Evolutionary conservation across 2,797 vertebrate species (phyloP).

Genomic region (Hozukius guyotensis): DNA sequence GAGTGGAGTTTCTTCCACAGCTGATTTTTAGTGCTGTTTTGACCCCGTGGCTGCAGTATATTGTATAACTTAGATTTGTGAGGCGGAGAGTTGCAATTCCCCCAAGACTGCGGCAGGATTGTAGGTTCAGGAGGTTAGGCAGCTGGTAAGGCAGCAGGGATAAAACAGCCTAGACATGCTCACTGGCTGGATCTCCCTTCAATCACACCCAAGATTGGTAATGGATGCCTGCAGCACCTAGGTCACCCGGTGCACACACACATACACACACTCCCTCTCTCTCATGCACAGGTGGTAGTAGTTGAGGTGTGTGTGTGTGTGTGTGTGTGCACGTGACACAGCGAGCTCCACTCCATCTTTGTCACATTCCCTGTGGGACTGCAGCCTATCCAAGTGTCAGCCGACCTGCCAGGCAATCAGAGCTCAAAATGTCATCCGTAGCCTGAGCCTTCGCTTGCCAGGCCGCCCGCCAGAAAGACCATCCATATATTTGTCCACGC

Average conservation of each 20-base stretch:
- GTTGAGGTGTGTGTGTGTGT: slow-evolving; percentile 17
- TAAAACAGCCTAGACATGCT: slow-evolving; percentile 68
- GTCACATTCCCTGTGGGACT: slow-evolving; percentile 66
- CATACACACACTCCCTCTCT: not conserved
- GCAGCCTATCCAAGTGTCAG: slow-evolving; percentile 67
- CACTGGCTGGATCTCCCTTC: slow-evolving; percentile 56
- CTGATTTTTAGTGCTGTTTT: slow-evolving; percentile 16
- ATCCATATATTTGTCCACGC: slow-evolving; percentile 51
- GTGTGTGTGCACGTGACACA: slow-evolving; percentile 16
- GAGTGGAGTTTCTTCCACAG: not conserved
- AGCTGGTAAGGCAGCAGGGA: slow-evolving; percentile 65
- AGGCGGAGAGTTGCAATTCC: slow-evolving; percentile 45
- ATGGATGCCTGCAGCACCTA: slow-evolving; percentile 43
- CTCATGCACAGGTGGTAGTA: not conserved
- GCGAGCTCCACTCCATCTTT: slow-evolving; percentile 64
- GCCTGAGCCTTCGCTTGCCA: slow-evolving; percentile 45
- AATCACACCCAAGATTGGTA: slow-evolving; percentile 66
- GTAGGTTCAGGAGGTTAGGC: slow-evolving; percentile 58
- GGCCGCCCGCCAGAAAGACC: slow-evolving; percentile 45
- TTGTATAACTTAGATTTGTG: slow-evolving; percentile 57
- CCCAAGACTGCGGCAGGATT: slow-evolving; percentile 41
- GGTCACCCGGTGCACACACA: slow-evolving; percentile 31
- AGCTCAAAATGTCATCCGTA: slow-evolving; percentile 74
- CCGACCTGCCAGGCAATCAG: slow-evolving; percentile 70
- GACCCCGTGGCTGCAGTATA: slow-evolving; percentile 38